Base-by-base conservation (phyloP, 2,113 vertebrate species). In the Sinocyclocheilus grahami region DNA sequence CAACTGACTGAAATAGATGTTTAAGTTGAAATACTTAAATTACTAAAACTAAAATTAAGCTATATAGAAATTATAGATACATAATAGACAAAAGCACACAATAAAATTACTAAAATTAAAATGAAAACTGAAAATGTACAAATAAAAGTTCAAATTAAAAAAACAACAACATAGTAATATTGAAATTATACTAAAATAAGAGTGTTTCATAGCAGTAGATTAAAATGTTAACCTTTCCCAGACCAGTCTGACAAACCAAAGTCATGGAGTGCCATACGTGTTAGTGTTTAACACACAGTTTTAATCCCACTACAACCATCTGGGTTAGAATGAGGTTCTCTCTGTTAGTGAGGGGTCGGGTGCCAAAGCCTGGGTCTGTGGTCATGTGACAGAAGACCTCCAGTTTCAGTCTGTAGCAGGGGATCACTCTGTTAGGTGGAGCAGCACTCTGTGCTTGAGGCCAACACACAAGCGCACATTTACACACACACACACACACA, bases 311-410 rank as follows among this genome's bases (percentile, higher is more conserved):
- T 16, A 22, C 78, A 80, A 80, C 33, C 33, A 2, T 16, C 8
- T 82, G 78, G 55, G 39, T 82, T 82, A 82, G 18, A 7, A 81
- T 9, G 11, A 51, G 22, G 13, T 46, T 22, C 42, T 76, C 22
- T 46, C 75, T 48, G 85, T 80, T 86, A 86, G 85, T 72, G 20
- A 72, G 65, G 63, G n/a, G 46, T 42, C 5, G 7, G 76, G 14
- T 37, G 55, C n/a, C 53, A 67, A 80, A 33, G 53, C 69, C 22
- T 46, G 63, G 81, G 46, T 48, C 13, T 69, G n/a, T 69, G 18
- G 80, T 83, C 65, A 83, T 27, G 63, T 65, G 62, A 81, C 79
- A n/a, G n/a, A 24, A 69, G 80, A 83, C 16, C 85, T 33, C 3
- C 42, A 9, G 39, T 62, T 60, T 75, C 78, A 62, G 85, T 33